These are phyloP conservation scores for Callionymus lyra DNA, from an alignment of 2,113 vertebrate species.

Conservation along the genomic window DNA sequence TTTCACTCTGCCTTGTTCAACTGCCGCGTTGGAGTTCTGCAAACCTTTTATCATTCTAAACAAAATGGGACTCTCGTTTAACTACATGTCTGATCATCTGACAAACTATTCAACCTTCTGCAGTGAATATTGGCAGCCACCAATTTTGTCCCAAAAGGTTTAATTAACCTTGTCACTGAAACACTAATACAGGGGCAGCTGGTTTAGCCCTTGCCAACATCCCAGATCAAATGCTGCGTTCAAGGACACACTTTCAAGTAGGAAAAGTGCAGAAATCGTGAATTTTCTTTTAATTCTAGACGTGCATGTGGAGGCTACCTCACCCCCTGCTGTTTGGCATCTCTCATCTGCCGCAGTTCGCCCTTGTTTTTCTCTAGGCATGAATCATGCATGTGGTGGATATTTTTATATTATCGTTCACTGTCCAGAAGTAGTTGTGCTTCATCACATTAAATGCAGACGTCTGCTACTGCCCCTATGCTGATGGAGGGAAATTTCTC, in stretches of 20 bases:
- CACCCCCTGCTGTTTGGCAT: slow-evolving; percentile 15
- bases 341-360: slow-evolving; percentile 5
- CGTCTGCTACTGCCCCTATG: slow-evolving; percentile 16
- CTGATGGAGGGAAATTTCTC: slow-evolving; percentile 14
- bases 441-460: slow-evolving; percentile 10
- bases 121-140: slow-evolving; percentile 8
- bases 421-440: slow-evolving; percentile 13
- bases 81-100: slow-evolving; percentile 5
- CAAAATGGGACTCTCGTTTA: no score
- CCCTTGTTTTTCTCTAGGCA: slow-evolving; percentile 22
- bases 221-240: slow-evolving; percentile 15
- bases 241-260: slow-evolving; percentile 17
- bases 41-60: no score
- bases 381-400: slow-evolving; percentile 28
- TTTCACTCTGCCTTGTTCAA: no score
- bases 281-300: slow-evolving; percentile 11
- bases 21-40: no score
- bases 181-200: slow-evolving; percentile 6
- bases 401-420: slow-evolving; percentile 44
- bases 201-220: slow-evolving; percentile 7
- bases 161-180: slow-evolving; percentile 9
- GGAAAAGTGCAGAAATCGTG: slow-evolving; percentile 13
- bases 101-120: slow-evolving; percentile 21
- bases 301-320: slow-evolving; percentile 4
- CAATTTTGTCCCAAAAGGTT: slow-evolving; percentile 11